phyloP scores from a whole-genome alignment of 2,113 vertebrate genomes.

The Microtus richardsoni region DNA sequence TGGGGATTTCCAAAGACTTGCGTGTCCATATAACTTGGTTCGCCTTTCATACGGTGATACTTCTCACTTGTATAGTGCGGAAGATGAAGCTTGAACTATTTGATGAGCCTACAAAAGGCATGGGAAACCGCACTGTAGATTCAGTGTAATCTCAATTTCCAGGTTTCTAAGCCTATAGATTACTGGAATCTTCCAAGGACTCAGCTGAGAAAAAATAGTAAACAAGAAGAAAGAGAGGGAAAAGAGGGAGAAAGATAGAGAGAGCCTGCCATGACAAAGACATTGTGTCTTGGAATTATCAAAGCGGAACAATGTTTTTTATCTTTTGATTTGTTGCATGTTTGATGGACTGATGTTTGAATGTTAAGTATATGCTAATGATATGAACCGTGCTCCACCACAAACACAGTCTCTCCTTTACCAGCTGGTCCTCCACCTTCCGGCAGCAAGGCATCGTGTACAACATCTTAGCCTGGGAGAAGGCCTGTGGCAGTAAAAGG shows the following conservation, averaged over 20 bases:
- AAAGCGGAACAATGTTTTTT: not conserved
- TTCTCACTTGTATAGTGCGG: not conserved
- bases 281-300: not conserved
- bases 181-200: not conserved
- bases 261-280: not conserved
- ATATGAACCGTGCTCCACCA: not conserved
- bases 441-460: not conserved
- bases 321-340: not conserved
- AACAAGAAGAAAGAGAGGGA: not conserved
- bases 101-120: not conserved
- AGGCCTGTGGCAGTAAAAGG: conserved; percentile 7
- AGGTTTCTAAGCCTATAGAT: not conserved
- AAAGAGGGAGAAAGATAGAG: not conserved
- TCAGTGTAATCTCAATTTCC: not conserved
- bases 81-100: not conserved
- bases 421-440: not conserved
- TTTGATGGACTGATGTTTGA: not conserved
- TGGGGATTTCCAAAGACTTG: not conserved
- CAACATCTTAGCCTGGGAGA: not conserved
- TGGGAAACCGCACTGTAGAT: not conserved
- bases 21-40: not conserved
- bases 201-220: not conserved
- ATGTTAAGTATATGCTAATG: not conserved
- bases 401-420: not conserved
- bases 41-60: not conserved